phyloP scores from a whole-genome alignment of 2,113 vertebrate species.

The Formicarius rufipectus region DNA sequence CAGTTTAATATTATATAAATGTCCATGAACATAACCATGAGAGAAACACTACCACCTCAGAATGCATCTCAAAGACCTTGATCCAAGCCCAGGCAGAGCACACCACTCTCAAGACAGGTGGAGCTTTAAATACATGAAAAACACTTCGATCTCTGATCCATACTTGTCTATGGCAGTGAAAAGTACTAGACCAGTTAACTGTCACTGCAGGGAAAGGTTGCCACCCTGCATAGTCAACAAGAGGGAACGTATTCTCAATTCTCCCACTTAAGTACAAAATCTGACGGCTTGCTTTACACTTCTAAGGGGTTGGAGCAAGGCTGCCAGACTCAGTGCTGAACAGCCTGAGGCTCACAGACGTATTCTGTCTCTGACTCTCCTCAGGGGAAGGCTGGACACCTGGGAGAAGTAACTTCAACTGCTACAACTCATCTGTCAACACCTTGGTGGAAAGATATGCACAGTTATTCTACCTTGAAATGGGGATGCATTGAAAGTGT shows the following conservation, averaged over 20 bases:
- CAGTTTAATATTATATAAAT: not conserved
- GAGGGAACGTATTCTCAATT: not conserved
- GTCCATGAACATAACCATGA: not conserved
- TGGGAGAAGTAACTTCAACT: not conserved
- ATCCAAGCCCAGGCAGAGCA: not conserved
- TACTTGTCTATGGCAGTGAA: not conserved
- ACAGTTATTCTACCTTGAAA: not conserved
- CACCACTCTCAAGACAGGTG: not conserved
- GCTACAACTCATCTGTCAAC: not conserved
- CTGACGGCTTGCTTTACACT: not conserved
- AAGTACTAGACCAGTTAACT: not conserved
- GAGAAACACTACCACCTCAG: rapidly evolving
- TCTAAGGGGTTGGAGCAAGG: not conserved
- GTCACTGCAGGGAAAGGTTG: not conserved
- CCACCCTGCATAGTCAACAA: not conserved
- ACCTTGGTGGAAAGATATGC: not conserved
- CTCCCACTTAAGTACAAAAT: not conserved
- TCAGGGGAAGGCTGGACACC: not conserved
- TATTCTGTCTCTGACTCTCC: not conserved
- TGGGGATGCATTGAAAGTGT: not conserved
- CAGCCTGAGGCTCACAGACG: not conserved
- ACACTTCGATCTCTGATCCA: not conserved
- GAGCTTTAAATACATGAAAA: not conserved
- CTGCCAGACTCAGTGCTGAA: not conserved
- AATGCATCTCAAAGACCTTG: not conserved